phyloP scores from a whole-genome alignment of 2,797 vertebrate species.

The Spheniscus humboldti region DNA sequence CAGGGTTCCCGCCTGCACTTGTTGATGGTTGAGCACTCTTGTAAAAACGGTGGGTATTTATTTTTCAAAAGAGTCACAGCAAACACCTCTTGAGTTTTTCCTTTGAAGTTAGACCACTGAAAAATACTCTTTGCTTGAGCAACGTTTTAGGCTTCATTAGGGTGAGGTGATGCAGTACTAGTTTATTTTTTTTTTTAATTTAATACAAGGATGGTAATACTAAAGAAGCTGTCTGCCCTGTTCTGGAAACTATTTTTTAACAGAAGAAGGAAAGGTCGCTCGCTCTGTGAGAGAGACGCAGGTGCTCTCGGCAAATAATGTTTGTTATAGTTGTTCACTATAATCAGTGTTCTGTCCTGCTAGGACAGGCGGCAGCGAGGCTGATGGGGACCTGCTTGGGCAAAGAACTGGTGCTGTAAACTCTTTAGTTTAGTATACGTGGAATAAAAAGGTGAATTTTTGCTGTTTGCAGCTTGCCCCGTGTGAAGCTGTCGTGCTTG shows the following conservation, averaged over 20 bases:
- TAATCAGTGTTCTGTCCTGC: neutral
- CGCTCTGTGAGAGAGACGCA: no score
- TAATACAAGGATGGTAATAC: neutral
- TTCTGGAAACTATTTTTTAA: neutral
- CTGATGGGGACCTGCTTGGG: neutral
- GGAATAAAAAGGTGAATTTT: neutral
- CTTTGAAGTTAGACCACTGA: neutral
- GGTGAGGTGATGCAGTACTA: neutral
- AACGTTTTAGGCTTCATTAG: neutral
- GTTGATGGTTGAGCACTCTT: neutral
- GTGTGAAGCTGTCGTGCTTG: accelerated
- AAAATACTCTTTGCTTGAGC: neutral
- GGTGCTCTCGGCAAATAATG: neutral
- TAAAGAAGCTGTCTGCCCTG: neutral
- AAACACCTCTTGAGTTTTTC: neutral
- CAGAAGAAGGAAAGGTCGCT: neutral
- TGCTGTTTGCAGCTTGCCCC: neutral
- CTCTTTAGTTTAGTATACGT: neutral
- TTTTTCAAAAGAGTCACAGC: neutral
- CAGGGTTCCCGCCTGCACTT: neutral
- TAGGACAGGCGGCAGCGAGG: neutral
- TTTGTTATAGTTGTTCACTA: neutral
- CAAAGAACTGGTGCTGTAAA: neutral
- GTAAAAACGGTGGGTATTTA: neutral
- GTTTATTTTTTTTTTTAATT: neutral